These are phyloP conservation scores for Enteromius argenteus DNA, from an alignment of 2,797 vertebrate genomes.

Conservation along the genomic window DNA sequence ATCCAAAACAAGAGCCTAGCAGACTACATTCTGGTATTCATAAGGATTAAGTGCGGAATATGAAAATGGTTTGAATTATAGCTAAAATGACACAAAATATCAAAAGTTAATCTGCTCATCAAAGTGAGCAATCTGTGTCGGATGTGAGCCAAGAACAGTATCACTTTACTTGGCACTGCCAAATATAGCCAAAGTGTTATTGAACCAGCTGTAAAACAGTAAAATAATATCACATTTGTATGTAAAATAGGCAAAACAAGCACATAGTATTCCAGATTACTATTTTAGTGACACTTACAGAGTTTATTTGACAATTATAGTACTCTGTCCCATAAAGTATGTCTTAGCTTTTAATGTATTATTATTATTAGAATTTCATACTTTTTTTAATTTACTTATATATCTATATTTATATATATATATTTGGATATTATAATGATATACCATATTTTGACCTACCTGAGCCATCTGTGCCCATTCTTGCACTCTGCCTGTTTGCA, in stretches of 20 bases:
- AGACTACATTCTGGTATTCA: neutral
- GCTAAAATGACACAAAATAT: slow-evolving; percentile 1
- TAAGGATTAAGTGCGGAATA: neutral
- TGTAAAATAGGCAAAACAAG: neutral
- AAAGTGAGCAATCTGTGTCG: neutral
- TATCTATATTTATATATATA: neutral
- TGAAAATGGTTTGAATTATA: slow-evolving; percentile 5
- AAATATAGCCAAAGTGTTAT: neutral
- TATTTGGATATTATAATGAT: neutral
- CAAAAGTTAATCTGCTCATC: neutral
- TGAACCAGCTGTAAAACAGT: neutral
- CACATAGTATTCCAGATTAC: neutral
- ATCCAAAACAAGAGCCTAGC: neutral
- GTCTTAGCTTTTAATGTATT: neutral
- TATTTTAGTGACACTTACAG: neutral
- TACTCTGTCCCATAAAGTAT: neutral
- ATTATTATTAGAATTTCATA: neutral
- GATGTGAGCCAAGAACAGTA: neutral
- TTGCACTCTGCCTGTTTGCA: slow-evolving; percentile 86
- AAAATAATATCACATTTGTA: neutral
- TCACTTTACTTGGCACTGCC: slow-evolving; percentile 1
- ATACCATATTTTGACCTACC: slow-evolving; percentile 74
- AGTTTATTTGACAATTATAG: neutral
- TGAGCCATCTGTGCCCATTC: slow-evolving; percentile 95
- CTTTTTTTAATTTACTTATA: neutral